phyloP scores from a whole-genome alignment of 2,888 invertebrate genomes.

The Eueremaeus valkanovi region DNA sequence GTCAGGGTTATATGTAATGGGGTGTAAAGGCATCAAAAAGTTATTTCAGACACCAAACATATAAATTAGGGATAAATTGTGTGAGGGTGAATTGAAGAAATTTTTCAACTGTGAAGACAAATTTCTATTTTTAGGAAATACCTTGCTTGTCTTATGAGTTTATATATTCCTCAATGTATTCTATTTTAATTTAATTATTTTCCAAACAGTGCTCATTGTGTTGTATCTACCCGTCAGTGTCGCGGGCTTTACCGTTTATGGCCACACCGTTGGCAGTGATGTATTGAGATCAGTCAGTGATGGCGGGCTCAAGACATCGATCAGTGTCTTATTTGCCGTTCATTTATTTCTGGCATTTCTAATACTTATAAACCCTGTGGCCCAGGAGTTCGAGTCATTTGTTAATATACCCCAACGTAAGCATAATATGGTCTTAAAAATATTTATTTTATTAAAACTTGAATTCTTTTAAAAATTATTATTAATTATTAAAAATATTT shows the following conservation, averaged over 20 bases:
- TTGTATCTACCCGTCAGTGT: slow-evolving; percentile 66
- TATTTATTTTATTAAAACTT: neutral
- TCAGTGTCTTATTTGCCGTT: slow-evolving; percentile 62
- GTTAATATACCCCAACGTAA: slow-evolving; percentile 68
- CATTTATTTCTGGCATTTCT: slow-evolving; percentile 66
- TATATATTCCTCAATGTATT: neutral
- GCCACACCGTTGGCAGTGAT: slow-evolving; percentile 66
- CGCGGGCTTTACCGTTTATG: slow-evolving; percentile 63
- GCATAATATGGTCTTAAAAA: slow-evolving; percentile 42
- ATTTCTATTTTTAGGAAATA: neutral
- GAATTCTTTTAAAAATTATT: neutral
- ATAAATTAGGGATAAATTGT: too few relatives aligned
- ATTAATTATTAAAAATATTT: neutral
- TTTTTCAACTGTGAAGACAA: too few relatives aligned
- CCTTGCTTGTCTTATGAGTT: neutral
- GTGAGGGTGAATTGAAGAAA: too few relatives aligned
- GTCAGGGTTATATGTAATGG: neutral
- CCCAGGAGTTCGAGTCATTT: slow-evolving; percentile 73
- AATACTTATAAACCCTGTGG: slow-evolving; percentile 67
- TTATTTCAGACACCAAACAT: too few relatives aligned
- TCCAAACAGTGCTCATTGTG: slow-evolving; percentile 56
- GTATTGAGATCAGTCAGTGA: slow-evolving; percentile 65
- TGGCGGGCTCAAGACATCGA: slow-evolving; percentile 59
- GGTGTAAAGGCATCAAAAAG: too few relatives aligned
- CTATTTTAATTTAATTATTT: neutral